Evolutionary conservation across 1,140 invertebrate species (phyloP).

Genomic region (Paralvinella palmiformis): DNA sequence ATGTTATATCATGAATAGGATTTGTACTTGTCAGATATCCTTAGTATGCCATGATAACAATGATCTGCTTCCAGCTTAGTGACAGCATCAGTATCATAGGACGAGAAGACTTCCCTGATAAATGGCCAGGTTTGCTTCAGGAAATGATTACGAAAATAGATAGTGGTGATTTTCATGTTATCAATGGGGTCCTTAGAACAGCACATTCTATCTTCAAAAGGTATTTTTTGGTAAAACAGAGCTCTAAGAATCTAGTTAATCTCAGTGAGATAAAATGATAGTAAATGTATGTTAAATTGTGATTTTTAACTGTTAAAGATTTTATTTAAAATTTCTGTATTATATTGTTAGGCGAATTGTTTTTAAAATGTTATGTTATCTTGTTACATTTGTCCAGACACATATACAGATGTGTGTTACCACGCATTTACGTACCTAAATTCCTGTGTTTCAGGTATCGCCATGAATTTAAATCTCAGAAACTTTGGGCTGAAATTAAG

Average conservation of each 20-base stretch:
- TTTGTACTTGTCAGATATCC: too few relatives aligned
- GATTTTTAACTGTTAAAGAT: not conserved
- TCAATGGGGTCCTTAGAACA: slow-evolving; percentile 89
- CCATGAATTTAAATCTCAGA: slow-evolving; percentile 90
- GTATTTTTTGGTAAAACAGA: too few relatives aligned
- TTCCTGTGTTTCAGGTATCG: slow-evolving; percentile 68
- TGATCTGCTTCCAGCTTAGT: slow-evolving; percentile 60
- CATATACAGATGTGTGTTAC: too few relatives aligned
- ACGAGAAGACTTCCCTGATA: slow-evolving; percentile 85
- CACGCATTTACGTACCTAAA: too few relatives aligned
- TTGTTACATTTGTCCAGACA: too few relatives aligned
- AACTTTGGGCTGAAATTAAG: slow-evolving; percentile 93
- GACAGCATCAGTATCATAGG: slow-evolving; percentile 95
- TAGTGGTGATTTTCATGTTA: slow-evolving; percentile 86
- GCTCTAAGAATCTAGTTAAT: not conserved
- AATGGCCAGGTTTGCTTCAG: slow-evolving; percentile 83
- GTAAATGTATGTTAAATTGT: not conserved
- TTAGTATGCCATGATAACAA: too few relatives aligned
- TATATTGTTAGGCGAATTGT: too few relatives aligned
- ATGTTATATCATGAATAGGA: too few relatives aligned
- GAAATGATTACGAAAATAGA: slow-evolving; percentile 89
- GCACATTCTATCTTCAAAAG: slow-evolving; percentile 93
- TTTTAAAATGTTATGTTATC: too few relatives aligned
- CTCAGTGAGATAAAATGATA: not conserved
- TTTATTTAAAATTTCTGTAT: not conserved